These are phyloP conservation scores for Cantharis rufa DNA, from an alignment of 2,888 invertebrate genomes.

Conservation along the genomic window DNA sequence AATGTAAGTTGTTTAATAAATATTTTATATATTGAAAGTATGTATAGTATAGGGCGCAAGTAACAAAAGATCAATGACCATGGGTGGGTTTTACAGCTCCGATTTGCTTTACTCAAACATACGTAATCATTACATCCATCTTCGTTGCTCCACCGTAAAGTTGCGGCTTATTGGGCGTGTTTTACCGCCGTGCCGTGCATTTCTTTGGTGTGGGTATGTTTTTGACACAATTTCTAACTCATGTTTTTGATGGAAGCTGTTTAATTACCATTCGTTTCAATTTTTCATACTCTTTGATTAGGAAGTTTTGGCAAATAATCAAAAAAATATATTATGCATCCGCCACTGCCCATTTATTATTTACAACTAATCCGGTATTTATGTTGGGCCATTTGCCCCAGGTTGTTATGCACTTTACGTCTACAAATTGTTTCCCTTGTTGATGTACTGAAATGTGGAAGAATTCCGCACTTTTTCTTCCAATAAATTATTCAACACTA, in stretches of 20 bases:
- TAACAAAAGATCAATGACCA: slow-evolving; percentile 56
- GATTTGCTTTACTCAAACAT: slow-evolving; percentile 11
- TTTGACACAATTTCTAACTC: slow-evolving; percentile 34
- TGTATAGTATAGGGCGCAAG: not conserved
- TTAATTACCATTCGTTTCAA: slow-evolving; percentile 18
- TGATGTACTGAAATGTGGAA: not conserved
- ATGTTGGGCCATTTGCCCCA: not conserved
- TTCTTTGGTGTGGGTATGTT: slow-evolving; percentile 34
- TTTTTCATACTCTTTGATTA: not conserved
- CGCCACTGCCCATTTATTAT: not conserved
- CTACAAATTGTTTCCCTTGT: not conserved
- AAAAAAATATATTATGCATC: not conserved
- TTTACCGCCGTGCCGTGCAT: slow-evolving; percentile 8
- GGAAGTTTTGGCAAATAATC: not conserved
- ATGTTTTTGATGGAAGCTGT: slow-evolving; percentile 26
- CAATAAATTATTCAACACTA: not conserved
- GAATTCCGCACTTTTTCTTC: not conserved
- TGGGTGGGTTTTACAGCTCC: slow-evolving; percentile 52
- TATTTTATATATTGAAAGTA: not conserved
- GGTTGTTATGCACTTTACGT: not conserved
- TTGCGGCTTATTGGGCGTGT: slow-evolving; percentile 13
- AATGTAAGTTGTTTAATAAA: slow-evolving; percentile 41
- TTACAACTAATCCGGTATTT: not conserved
- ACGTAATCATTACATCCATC: slow-evolving; percentile 16
- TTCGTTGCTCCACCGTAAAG: slow-evolving; percentile 7